Evolutionary conservation across 2,113 vertebrate genomes (phyloP).

Genomic region (Trichomycterus rosablanca): DNA sequence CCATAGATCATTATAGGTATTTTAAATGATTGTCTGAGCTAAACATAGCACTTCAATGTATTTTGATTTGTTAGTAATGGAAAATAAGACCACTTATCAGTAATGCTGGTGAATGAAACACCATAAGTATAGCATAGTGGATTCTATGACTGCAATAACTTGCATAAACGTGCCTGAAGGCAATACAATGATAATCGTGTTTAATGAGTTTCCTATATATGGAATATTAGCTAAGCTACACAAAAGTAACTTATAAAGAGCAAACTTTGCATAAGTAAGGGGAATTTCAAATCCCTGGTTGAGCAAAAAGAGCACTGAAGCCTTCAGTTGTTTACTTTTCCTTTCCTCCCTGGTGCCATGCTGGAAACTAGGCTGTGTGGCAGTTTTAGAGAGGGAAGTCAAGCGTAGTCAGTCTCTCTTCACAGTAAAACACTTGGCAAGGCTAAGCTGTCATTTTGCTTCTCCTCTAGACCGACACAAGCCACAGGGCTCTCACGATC

Average conservation of each 20-base stretch:
- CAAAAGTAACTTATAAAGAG: background rate
- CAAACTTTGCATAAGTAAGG: background rate
- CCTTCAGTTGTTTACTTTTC: background rate
- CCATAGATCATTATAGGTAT: too few relatives aligned
- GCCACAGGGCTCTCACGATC: constrained; percentile 9
- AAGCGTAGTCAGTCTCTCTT: constrained; percentile 40
- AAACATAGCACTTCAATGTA: too few relatives aligned
- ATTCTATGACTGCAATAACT: too few relatives aligned
- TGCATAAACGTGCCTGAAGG: too few relatives aligned
- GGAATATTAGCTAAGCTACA: too few relatives aligned
- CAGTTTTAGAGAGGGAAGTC: constrained; percentile 36
- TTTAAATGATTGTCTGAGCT: too few relatives aligned
- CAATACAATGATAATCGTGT: too few relatives aligned
- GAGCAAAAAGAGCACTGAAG: background rate
- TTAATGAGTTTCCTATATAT: too few relatives aligned
- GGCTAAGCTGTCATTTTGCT: constrained; percentile 44
- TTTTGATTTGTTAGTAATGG: too few relatives aligned
- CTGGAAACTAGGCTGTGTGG: constrained; percentile 38
- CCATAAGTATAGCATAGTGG: too few relatives aligned
- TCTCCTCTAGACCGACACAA: constrained; percentile 32
- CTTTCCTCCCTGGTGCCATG: constrained; percentile 11
- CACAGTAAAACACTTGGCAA: constrained; percentile 49
- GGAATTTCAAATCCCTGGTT: background rate
- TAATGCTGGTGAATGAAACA: too few relatives aligned
- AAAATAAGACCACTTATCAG: too few relatives aligned